Percentiles rank a stretch among this genome's conserved stretches.
Evolutionary conservation across 2,113 vertebrate species (phyloP).

Genomic region (Pachypanchax playfairii): DNA sequence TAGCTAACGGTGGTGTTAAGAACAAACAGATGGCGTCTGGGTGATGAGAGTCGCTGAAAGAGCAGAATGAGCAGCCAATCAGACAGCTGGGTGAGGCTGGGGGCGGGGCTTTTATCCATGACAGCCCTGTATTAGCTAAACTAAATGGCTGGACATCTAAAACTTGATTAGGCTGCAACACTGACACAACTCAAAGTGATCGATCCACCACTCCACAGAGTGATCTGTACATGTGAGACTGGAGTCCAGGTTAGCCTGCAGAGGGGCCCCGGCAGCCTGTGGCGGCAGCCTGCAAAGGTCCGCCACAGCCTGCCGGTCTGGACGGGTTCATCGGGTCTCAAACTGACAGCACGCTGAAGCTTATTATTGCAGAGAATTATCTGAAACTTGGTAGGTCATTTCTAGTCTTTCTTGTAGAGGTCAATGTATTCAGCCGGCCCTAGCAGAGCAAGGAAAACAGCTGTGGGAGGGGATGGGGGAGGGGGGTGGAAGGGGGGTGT

Average conservation of each 20-base stretch:
- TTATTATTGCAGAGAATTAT: conserved; percentile 75
- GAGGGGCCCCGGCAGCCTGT: background rate
- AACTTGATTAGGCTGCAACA: conserved; percentile 38
- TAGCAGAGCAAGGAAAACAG: conserved; percentile 71
- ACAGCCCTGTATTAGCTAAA: conserved; percentile 28
- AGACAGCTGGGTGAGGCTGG: conserved; percentile 19
- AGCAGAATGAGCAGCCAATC: conserved; percentile 33
- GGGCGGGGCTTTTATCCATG: conserved; percentile 17
- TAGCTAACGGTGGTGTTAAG: conserved; percentile 54
- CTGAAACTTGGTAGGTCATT: conserved; percentile 63
- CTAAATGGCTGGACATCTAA: conserved; percentile 21
- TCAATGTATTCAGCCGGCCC: conserved; percentile 69
- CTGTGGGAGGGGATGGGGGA: background rate
- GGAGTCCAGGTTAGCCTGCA: too few species aligned
- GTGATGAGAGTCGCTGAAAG: conserved; percentile 4
- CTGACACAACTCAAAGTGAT: conserved; percentile 25
- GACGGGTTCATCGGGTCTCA: conserved; percentile 29
- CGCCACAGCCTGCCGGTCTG: conserved; percentile 11
- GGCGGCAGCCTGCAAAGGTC: conserved; percentile 19
- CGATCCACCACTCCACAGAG: conserved; percentile 35
- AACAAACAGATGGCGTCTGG: conserved; percentile 1
- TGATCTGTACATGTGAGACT: too few species aligned
- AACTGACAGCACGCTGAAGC: conserved; percentile 35
- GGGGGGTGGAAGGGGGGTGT: background rate
- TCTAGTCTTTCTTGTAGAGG: conserved; percentile 51